These are phyloP conservation scores for Laodelphax striatellus DNA, from an alignment of 1,140 invertebrate species.

Conservation along the genomic window DNA sequence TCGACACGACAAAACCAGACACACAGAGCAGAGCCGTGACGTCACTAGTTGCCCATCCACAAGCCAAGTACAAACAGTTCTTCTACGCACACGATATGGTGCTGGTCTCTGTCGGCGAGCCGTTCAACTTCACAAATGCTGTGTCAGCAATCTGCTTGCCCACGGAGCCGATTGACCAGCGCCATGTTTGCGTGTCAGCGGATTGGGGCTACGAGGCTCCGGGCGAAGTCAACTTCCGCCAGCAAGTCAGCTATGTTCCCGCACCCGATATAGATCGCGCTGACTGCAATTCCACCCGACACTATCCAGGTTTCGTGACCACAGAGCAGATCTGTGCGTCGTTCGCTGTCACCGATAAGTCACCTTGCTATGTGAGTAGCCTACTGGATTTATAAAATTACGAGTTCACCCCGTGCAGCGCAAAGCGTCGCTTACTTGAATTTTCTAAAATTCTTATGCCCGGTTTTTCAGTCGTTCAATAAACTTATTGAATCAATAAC, in stretches of 20 bases:
- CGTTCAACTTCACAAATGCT: constrained; percentile 39
- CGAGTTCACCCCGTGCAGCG: no score
- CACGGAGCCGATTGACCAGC: constrained; percentile 30
- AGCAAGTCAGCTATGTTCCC: constrained; percentile 41
- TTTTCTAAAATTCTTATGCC: no score
- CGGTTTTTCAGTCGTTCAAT: no score
- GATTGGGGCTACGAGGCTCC: constrained; percentile 40
- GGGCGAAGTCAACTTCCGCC: constrained; percentile 34
- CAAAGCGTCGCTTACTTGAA: no score
- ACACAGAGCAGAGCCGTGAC: constrained; percentile 29
- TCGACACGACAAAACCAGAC: constrained; percentile 25
- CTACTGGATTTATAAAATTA: no score
- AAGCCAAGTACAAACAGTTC: constrained; percentile 47
- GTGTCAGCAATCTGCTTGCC: constrained; percentile 43
- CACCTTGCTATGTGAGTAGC: constrained; percentile 46
- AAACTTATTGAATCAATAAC: no score
- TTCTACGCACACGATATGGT: constrained; percentile 45
- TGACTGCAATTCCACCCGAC: constrained; percentile 45
- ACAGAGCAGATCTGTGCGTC: constrained; percentile 44
- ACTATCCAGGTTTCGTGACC: constrained; percentile 43
- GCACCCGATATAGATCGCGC: constrained; percentile 39
- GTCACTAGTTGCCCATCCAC: constrained; percentile 41
- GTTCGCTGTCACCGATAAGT: constrained; percentile 40
- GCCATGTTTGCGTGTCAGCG: constrained; percentile 44
- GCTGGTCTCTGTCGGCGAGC: constrained; percentile 38